These are phyloP conservation scores for Tenthredo amoena DNA, from an alignment of 2,888 invertebrate genomes.

Conservation along the genomic window DNA sequence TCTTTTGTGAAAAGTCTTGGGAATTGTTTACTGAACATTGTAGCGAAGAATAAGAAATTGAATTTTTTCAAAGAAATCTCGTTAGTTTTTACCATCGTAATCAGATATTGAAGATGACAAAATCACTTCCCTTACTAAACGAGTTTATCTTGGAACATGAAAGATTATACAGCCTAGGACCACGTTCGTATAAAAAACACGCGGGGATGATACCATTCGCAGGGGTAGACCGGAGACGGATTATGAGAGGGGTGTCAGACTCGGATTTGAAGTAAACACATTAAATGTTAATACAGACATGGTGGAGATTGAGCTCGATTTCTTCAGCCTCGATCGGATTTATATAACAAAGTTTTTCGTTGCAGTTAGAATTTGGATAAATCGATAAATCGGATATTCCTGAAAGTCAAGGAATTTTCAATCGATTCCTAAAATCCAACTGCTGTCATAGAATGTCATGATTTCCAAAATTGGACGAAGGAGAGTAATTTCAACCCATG, in stretches of 20 bases:
- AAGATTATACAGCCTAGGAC: not conserved
- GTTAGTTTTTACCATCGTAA: not conserved
- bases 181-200: not conserved
- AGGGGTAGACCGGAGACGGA: not conserved
- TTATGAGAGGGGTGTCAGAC: not conserved
- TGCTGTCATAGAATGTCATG: not conserved
- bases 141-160: not conserved
- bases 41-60: not conserved
- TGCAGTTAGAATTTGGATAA: not conserved
- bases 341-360: not conserved
- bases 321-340: not conserved
- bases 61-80: not conserved
- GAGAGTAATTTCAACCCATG: not conserved
- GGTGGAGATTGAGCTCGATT: not conserved
- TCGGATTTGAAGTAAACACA: not conserved
- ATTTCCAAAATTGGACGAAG: not conserved
- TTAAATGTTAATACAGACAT: not conserved
- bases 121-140: not conserved
- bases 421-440: not conserved
- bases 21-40: not conserved
- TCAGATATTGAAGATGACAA: not conserved
- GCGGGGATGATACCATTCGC: not conserved
- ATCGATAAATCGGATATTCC: not conserved
- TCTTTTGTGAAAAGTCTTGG: not conserved
- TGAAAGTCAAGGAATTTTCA: not conserved